Base-by-base conservation (phyloP, 2,113 vertebrate genomes). In the Seriola rivoliana region DNA sequence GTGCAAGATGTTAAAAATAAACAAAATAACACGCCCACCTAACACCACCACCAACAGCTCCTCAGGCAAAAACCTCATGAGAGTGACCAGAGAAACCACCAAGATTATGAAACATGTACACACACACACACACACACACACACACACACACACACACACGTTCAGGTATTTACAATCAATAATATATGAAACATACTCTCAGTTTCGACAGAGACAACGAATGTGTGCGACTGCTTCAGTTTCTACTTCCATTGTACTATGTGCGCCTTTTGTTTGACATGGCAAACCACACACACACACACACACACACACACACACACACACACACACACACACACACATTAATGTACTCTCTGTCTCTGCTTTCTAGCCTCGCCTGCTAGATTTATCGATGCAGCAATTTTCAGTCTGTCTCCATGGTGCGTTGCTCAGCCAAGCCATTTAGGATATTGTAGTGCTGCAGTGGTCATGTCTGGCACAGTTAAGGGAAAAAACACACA, bases 351-450 rank as follows among this genome's bases (percentile, higher is more conserved):
- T 44, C 65, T 40, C 21, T 21, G 23, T 67, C 71, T 76, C 57
- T 67, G 66, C 72, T 69, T 52, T 67, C 64, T 1, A 54, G 71
- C 17, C 63, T 85, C 16, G 13, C 25, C 71, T 54, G 38, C 55
- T 63, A 74, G 82, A 88, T 89, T 90, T 89, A 92, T 87, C 0
- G 75, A 90, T 87, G 90, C 86, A 86, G 84, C 89, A 91, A 12
- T 84, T 87, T 88, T 80, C 74, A 70, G 77, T 69, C 78, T 12
- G 76, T 75, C 67, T 82, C 74, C 34, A 32, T 60, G 23, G 46
- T 73, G 40, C 29, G 58, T 65, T 76, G 63, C 76, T 55, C 55
- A 8, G 60, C 85, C 81, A 48, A 88, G 65, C 76, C 85, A 84
- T 85, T 91, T 88, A 86, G 65, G 55, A 81, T 86, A 87, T 85